phyloP scores from a whole-genome alignment of 2,797 vertebrate genomes.

The Sebastes miniatus region DNA sequence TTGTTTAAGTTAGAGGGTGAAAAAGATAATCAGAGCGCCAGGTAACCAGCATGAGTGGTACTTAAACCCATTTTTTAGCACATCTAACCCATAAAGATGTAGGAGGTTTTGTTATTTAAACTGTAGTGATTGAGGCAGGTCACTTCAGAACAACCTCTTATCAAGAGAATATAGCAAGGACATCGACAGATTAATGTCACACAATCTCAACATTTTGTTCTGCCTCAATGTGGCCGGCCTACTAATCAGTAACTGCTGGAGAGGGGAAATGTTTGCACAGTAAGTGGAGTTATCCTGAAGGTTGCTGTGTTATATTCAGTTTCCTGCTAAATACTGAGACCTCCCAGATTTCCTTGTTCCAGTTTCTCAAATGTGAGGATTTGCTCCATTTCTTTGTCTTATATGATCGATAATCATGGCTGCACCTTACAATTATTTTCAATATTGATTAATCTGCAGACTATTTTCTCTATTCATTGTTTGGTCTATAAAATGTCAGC shows the following conservation, averaged over 20 bases:
- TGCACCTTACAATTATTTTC: no score
- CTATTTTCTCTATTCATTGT: neutral
- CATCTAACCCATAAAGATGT: neutral
- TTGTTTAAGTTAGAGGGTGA: slow-evolving; percentile 4
- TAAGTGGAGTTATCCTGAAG: neutral
- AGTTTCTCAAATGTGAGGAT: neutral
- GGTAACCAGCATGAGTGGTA: neutral
- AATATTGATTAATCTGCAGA: neutral
- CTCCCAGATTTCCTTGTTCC: neutral
- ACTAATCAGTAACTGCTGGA: neutral
- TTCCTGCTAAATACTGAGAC: slow-evolving; percentile 1
- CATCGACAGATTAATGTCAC: slow-evolving; percentile 7
- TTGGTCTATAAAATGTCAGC: neutral
- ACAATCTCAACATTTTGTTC: neutral
- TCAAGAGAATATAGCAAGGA: slow-evolving; percentile 9
- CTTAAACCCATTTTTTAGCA: neutral
- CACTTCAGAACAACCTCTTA: neutral
- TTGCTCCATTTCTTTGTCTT: neutral
- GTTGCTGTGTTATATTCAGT: slow-evolving; percentile 5
- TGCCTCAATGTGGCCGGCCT: neutral
- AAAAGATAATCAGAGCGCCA: neutral
- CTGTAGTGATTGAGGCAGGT: neutral
- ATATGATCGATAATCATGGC: neutral
- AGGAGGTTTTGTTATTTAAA: neutral
- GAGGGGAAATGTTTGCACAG: neutral